Evolutionary conservation across 2,888 invertebrate genomes (phyloP).

Genomic region (Ectemnius continuus): DNA sequence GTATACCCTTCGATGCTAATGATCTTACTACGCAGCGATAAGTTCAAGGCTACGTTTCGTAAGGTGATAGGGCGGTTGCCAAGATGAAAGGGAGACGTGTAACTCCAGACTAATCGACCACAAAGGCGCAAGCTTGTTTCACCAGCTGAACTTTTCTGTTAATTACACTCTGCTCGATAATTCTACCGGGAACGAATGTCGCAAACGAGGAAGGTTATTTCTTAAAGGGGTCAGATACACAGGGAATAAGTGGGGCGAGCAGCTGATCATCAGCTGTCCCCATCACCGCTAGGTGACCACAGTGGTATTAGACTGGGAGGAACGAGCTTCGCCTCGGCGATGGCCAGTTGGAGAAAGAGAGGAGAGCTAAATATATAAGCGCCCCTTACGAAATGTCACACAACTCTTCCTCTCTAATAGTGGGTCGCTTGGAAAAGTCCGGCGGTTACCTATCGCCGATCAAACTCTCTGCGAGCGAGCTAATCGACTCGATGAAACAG

Average conservation of each 20-base stretch:
- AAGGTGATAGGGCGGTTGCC: not conserved
- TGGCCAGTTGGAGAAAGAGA: conserved; percentile 24
- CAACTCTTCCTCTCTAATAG: conserved; percentile 46
- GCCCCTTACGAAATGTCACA: conserved; percentile 68
- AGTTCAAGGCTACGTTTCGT: not conserved
- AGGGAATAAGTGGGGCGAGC: conserved; percentile 16
- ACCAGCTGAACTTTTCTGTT: no score
- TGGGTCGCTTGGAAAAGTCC: conserved; percentile 53
- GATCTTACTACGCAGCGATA: not conserved
- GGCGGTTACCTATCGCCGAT: no score
- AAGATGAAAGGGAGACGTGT: no score
- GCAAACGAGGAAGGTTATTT: no score
- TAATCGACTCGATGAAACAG: no score
- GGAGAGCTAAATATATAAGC: conserved; percentile 60
- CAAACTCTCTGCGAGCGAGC: no score
- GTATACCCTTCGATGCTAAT: not conserved
- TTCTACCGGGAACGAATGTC: no score
- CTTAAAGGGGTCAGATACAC: no score
- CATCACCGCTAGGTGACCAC: conserved; percentile 3
- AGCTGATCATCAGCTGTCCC: conserved; percentile 40
- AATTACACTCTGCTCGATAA: no score
- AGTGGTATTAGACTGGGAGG: conserved; percentile 29
- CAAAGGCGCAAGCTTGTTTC: no score
- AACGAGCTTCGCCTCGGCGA: conserved; percentile 10
- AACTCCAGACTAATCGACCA: no score